Base-by-base conservation (phyloP, 1,140 invertebrate genomes). In the Drosophila setifemur region DNA sequence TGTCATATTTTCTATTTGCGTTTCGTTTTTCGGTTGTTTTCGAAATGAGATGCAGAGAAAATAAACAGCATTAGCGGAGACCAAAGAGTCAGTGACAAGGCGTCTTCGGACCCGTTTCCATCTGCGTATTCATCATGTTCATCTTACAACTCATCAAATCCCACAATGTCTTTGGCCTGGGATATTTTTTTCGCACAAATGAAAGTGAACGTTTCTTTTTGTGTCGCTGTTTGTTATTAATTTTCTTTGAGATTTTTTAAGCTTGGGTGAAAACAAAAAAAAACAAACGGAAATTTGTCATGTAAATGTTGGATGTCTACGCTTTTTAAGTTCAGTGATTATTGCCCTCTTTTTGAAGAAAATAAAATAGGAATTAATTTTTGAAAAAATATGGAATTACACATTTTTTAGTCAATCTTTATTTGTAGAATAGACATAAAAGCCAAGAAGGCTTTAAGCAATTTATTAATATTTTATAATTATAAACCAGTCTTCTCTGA, bases 1-100 rank as follows among this genome's bases (percentile, higher is more conserved):
- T 85, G 81, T 76, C 82, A 73, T 73, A 85, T 85, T 85, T 85
- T 83, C 63, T 73, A 73, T 73, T 73, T 73, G 45, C 63, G 37
- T 73, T 73, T 21, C 25, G 54, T 35, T 55, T 35, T 55, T 63
- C 67, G 55, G 71, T 71, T 16, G 29, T 60, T 49, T 45, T 44
- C 47, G 25, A 81, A 81, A 81, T 79, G 76, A 58, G 58, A 75
- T 60, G 71, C 61, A 73, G 69, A 60, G 64, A 85, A 85, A 79
- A 86, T 63, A 86, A 85, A 83, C 70, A 83, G 35, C 68, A 82
- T 85, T 74, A 85, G 79, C 43, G 61, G 29, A 23, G 33, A 64
- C 61, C 61, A 45, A 35, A 55, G 42, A 45, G 28, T 25, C 64
- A 39, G 67, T 79, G 79, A 86, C 81, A 64, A 52, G 37, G 66